Evolutionary conservation across 2,113 vertebrate genomes (phyloP).

Genomic region (Chloroceryle aenea): DNA sequence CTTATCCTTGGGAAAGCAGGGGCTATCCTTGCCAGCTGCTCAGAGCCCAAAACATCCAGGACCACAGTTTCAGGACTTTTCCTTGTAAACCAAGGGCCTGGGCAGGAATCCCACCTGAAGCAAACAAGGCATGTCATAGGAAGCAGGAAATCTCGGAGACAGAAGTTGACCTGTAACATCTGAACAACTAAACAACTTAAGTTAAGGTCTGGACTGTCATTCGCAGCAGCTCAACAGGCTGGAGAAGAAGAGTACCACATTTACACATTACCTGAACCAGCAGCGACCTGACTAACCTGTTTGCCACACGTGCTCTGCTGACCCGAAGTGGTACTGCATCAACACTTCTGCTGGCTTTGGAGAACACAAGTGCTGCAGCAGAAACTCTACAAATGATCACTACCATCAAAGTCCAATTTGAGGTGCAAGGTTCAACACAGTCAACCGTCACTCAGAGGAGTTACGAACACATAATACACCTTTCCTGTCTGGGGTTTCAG

Average conservation of each 20-base stretch:
- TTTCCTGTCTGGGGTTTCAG: background rate
- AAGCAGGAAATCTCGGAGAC: background rate
- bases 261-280: background rate
- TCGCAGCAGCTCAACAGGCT: background rate
- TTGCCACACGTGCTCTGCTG: background rate
- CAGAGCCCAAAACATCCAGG: background rate
- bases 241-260: background rate
- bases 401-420: background rate
- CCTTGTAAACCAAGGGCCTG: background rate
- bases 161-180: background rate
- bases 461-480: background rate
- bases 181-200: background rate
- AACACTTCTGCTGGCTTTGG: background rate
- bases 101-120: background rate
- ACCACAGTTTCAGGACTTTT: background rate
- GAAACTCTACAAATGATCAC: background rate
- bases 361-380: background rate
- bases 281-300: background rate
- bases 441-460: background rate
- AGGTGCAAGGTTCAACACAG: background rate
- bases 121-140: fast-evolving
- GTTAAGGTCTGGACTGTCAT: background rate
- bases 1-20: background rate
- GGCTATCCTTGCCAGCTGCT: background rate
- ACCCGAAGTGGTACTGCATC: background rate